These are phyloP conservation scores for Megaustenia siamemsis DNA, from an alignment of 2,888 invertebrate species.

Conservation along the genomic window DNA sequence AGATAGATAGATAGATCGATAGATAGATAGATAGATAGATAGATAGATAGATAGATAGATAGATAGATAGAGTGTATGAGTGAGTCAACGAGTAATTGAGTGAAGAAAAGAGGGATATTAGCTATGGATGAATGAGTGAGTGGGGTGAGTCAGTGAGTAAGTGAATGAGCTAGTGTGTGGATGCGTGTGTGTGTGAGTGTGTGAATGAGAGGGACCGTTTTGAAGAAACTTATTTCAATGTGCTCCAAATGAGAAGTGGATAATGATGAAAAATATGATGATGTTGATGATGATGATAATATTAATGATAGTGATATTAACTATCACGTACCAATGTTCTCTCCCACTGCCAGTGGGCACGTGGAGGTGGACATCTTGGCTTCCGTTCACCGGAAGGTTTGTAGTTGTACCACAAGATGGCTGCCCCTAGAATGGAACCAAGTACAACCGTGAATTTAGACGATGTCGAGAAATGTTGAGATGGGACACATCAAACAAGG, in stretches of 20 bases:
- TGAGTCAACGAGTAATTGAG: too few relatives aligned
- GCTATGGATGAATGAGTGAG: not conserved
- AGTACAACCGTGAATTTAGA: too few relatives aligned
- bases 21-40: too few relatives aligned
- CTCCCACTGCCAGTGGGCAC: slow-evolving; percentile 31
- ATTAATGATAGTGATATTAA: not conserved
- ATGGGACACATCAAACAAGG: too few relatives aligned
- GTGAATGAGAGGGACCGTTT: not conserved
- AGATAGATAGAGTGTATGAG: not conserved
- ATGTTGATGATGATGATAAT: not conserved
- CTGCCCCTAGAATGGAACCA: too few relatives aligned
- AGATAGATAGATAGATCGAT: not conserved
- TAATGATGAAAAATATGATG: not conserved
- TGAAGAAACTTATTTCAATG: not conserved
- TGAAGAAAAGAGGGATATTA: not conserved
- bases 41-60: not conserved
- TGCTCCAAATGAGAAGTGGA: too few relatives aligned
- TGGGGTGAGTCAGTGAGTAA: not conserved
- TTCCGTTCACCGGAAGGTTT: slow-evolving; percentile 20
- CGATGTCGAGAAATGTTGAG: too few relatives aligned
- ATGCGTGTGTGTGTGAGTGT: not conserved
- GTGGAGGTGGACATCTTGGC: not conserved
- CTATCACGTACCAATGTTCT: slow-evolving; percentile 25
- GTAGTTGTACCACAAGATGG: slow-evolving; percentile 36
- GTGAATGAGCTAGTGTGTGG: too few relatives aligned